Conservation (phyloP, 2,888 invertebrate species). For the Pollenia labialis region DNA sequence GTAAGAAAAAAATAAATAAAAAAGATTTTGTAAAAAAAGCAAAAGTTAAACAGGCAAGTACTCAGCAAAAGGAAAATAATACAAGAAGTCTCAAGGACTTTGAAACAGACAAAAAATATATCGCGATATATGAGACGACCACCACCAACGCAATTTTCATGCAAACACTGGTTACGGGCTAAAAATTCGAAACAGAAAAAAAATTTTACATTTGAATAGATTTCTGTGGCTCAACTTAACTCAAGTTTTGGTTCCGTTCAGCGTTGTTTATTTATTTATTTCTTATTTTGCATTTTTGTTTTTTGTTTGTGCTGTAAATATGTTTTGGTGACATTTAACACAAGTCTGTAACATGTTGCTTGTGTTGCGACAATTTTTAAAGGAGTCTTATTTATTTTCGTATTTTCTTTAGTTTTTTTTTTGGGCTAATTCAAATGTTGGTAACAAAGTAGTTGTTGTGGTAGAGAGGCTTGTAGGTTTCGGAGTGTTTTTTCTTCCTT, state of each 20-base stretch:
- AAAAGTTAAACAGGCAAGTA: conserved; percentile 21
- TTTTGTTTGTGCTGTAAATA: conserved; percentile 68
- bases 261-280: conserved; percentile 22
- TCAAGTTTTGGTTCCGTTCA: background rate
- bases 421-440: conserved; percentile 42
- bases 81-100: conserved; percentile 72
- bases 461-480: conserved; percentile 56
- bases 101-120: conserved; percentile 24
- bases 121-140: conserved; percentile 69
- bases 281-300: conserved; percentile 33
- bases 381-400: conserved; percentile 59
- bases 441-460: conserved; percentile 69
- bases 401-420: conserved; percentile 33
- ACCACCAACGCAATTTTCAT: conserved; percentile 72
- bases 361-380: conserved; percentile 66
- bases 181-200: background rate
- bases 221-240: conserved; percentile 37
- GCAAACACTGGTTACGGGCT: conserved; percentile 32
- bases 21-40: conserved; percentile 9
- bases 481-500: background rate
- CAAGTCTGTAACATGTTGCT: conserved; percentile 67
- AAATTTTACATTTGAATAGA: conserved; percentile 51
- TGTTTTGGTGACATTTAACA: conserved; percentile 72
- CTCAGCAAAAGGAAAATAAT: conserved; percentile 34
- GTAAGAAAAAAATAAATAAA: background rate